Evolutionary conservation across 2,797 vertebrate species (phyloP).

Genomic region (Pelobates cultripes): DNA sequence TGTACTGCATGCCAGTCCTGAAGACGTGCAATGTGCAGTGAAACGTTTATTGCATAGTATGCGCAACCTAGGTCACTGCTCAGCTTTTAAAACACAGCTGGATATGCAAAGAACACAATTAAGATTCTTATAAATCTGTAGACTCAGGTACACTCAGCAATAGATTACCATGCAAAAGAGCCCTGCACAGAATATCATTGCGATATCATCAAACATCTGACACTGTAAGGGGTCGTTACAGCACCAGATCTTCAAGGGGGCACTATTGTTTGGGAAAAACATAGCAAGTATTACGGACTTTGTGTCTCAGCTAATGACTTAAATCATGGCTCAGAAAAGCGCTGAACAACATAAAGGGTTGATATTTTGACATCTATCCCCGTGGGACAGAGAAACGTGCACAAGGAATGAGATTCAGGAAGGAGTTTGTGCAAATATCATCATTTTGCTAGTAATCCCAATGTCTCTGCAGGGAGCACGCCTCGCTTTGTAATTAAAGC

Average conservation of each 20-base stretch:
- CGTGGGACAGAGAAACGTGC: not conserved
- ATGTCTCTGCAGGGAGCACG: conserved; percentile 51
- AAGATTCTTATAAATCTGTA: conserved; percentile 9
- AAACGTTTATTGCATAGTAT: not conserved
- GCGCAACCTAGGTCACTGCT: not conserved
- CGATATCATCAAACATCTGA: conserved; percentile 5
- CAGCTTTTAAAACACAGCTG: not conserved
- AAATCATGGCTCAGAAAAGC: conserved; percentile 7
- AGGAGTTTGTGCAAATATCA: conserved; percentile 56
- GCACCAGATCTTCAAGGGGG: not conserved
- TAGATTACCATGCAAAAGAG: conserved; percentile 6
- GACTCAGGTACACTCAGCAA: not conserved
- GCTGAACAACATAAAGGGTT: conserved; percentile 10
- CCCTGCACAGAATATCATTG: not conserved
- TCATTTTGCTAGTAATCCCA: conserved; percentile 49
- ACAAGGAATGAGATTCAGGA: conserved; percentile 40
- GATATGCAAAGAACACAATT: not conserved
- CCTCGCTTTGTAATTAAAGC: conserved; percentile 52
- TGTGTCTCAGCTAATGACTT: not conserved
- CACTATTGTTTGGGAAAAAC: not conserved
- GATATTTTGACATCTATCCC: conserved; percentile 12
- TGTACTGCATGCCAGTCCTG: too few species aligned
- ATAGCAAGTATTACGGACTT: not conserved
- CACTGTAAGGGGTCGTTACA: not conserved
- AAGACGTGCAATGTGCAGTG: not conserved